These are phyloP conservation scores for Dinomys branickii DNA, from an alignment of 2,113 vertebrate species.

Conservation along the genomic window DNA sequence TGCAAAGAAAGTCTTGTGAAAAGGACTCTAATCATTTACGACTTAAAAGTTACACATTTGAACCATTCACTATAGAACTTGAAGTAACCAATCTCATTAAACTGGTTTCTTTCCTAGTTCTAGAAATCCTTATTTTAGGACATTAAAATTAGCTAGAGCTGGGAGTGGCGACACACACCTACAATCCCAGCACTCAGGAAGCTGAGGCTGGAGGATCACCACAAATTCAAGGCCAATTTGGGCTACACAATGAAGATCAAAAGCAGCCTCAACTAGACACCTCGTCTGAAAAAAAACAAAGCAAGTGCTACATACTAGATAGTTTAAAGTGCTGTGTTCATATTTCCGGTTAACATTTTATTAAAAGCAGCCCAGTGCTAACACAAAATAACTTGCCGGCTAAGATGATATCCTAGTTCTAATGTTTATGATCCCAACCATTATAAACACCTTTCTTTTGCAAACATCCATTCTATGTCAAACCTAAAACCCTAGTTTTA, in stretches of 20 bases:
- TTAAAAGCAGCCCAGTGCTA: background rate
- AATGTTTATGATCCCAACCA: background rate
- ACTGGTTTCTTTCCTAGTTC: background rate
- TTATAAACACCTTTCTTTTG: background rate
- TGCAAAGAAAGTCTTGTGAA: background rate
- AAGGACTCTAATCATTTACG: slow-evolving; percentile 13
- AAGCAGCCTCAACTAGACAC: background rate
- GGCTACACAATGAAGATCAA: background rate
- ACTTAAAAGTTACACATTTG: background rate
- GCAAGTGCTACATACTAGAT: background rate
- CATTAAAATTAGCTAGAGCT: background rate
- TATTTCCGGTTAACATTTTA: background rate
- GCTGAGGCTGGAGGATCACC: background rate
- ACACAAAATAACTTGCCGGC: background rate
- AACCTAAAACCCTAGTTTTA: background rate
- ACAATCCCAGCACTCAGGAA: background rate
- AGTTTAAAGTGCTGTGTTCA: background rate
- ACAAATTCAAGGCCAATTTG: background rate
- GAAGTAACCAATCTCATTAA: background rate
- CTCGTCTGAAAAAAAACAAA: background rate
- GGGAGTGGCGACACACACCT: background rate
- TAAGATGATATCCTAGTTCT: background rate
- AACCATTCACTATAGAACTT: slow-evolving; percentile 1
- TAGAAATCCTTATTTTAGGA: background rate
- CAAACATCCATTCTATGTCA: background rate